These are phyloP conservation scores for Choristoneura rosaceana DNA, from an alignment of 2,888 invertebrate genomes.

Conservation along the genomic window DNA sequence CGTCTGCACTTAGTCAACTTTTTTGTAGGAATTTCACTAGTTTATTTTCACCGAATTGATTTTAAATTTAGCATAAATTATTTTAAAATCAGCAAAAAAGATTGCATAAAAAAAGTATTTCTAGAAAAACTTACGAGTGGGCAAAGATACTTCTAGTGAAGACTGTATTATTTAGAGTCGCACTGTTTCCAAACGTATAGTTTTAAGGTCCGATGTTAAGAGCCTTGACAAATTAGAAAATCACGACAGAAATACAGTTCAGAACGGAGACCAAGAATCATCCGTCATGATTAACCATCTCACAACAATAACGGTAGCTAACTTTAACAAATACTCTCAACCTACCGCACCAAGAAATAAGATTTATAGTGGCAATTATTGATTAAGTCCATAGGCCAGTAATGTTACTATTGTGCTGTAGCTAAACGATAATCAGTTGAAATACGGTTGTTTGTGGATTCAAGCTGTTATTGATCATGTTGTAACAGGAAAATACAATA, in stretches of 20 bases:
- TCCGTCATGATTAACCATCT: slow-evolving; percentile 69
- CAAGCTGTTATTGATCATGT: slow-evolving; percentile 31
- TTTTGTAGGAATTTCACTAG: no score
- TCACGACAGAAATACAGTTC: slow-evolving; percentile 43
- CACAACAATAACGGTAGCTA: slow-evolving; percentile 57
- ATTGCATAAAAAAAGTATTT: no score
- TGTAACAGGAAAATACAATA: slow-evolving; percentile 34
- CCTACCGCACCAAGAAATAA: slow-evolving; percentile 17
- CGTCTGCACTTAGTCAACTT: no score
- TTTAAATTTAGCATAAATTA: no score
- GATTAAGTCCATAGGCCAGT: slow-evolving; percentile 6
- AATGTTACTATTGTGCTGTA: slow-evolving; percentile 44
- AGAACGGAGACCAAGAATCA: slow-evolving; percentile 53
- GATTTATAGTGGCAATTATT: slow-evolving; percentile 13
- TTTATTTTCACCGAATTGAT: no score
- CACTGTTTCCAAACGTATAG: not conserved
- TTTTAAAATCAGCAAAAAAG: no score
- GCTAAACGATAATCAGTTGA: slow-evolving; percentile 43
- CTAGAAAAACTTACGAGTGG: no score
- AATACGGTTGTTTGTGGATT: slow-evolving; percentile 33
- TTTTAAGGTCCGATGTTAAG: not conserved
- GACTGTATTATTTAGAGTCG: no score
- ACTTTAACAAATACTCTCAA: slow-evolving; percentile 12
- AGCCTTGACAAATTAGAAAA: slow-evolving; percentile 1
- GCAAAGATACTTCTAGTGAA: no score